Base-by-base conservation (phyloP, 2,113 vertebrate genomes). In the Xerus inauris region DNA sequence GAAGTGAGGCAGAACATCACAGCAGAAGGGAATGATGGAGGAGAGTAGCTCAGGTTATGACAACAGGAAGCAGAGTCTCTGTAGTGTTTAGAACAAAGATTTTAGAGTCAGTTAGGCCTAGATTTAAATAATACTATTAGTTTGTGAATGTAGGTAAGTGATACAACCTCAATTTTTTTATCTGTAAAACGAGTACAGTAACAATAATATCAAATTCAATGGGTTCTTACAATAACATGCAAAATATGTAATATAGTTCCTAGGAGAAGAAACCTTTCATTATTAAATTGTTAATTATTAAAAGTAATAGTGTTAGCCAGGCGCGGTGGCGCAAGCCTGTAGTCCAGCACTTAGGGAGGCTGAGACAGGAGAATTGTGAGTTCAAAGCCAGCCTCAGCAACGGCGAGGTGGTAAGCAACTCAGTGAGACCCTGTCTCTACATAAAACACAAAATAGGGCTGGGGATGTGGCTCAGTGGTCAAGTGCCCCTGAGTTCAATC, bases 181-280 rank as follows among this genome's bases (percentile, higher is more conserved):
- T 54, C 65, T 80, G 3, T 54, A 65, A 96, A 22, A 57, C 12
- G 13, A 35, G 40, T 26, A 47, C 42, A 76, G 51, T 11, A 35
- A 35, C 30, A 69, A n/a, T 20, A n/a, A 47, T 12, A 5, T 20
- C 64, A 73, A 22, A 75, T 49, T n/a, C 24, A 24, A 1, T 13
- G 83, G 24, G 20, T 32, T 64, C 47, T 62, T 47, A 19, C 0
- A 5, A 13, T 2, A 14, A 1, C 7, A 1, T 6, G 57, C 65
- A 30, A 59, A 71, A 40, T 24, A 57, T 12, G 1, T 0, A 64
- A 47, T n/a, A 3, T 5, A 42, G 42, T 0, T 3, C 12, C 51
- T 49, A 59, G 30, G 6, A 51, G 72, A 88, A 57, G 51, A 40
- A 67, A 22, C 8, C 8, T 42, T 47, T 65, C 40, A 35, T 45